Evolutionary conservation across 92 coral and sea anemone genomes (phyloP).

Genomic region (Parazoanthus darwini): DNA sequence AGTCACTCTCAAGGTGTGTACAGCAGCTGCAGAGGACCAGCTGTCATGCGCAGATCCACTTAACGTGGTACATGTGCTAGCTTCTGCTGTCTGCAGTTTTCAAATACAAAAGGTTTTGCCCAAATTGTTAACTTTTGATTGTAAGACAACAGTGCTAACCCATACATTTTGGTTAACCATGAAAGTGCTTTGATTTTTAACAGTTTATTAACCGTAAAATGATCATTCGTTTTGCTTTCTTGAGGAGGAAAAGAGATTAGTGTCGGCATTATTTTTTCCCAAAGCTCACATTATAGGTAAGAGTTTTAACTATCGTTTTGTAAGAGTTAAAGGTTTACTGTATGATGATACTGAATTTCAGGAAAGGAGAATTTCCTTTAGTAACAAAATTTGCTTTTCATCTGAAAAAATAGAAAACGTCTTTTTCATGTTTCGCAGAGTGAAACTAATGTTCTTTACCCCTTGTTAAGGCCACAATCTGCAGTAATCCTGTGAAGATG

Average conservation of each 20-base stretch:
- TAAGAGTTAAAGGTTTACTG: too few relatives aligned
- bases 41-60: neutral
- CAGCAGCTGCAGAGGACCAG: too few relatives aligned
- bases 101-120: too few relatives aligned
- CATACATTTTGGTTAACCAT: too few relatives aligned
- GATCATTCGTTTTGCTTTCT: neutral
- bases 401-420: neutral
- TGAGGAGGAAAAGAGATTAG: neutral
- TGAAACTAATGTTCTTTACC: neutral
- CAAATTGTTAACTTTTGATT: too few relatives aligned
- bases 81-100: neutral
- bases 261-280: too few relatives aligned
- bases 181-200: too few relatives aligned
- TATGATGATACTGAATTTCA: neutral
- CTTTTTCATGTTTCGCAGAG: neutral
- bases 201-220: too few relatives aligned
- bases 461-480: conserved; percentile 21
- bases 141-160: too few relatives aligned
- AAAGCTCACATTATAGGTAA: too few relatives aligned
- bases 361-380: neutral
- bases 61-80: neutral
- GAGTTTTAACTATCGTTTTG: too few relatives aligned
- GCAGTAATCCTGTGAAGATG: conserved; percentile 35
- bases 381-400: too few relatives aligned
- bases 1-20: conserved; percentile 81